Base-by-base conservation (phyloP, 2,888 invertebrate species). In the Cephus sareptanus region DNA sequence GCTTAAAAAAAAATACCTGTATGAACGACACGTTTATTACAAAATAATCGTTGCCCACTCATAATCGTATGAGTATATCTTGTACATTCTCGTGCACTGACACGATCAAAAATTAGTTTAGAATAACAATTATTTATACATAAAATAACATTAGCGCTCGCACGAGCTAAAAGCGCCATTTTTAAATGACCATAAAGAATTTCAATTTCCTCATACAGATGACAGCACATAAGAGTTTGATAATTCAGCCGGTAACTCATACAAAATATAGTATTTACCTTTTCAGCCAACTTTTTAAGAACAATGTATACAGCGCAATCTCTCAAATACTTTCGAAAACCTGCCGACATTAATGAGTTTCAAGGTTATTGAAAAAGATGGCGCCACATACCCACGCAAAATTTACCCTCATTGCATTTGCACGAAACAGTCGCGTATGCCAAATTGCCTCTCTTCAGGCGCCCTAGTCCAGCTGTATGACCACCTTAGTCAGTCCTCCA, bases 121-220 rank as follows among this genome's bases (percentile, higher is more conserved):
- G 69, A 84, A 82, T 84, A 85, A 82, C 79, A 84, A 80, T 86
- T 86, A 81, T 82, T 87, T 69, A 84, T 84, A 74, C 87, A 81
- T 35, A 84, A 82, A 77, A 76, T 80, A 75, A 82, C 56, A 76
- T 83, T 86, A 69, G 80, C 77, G 37, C 81, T 85, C 33, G 77
- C 80, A 79, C 88, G 85, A 77, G 78, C 78, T 69, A 86, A 80
- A 73, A 87, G 82, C 79, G 89, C 87, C 89, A 89, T 89, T 82
- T 81, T 84, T 82, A 69, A 77, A 79, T 23, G 40, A 78, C 70
- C 31, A 33, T 30, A 71, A 71, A 33, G 3, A 23, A 9, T 56
- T 23, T 56, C 23, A 56, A 4, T 23, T 23, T 56, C 6, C 1
- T 56, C 40, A 23, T 56, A 56, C 4, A 56, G 40, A 23, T 56